Evolutionary conservation across 2,113 vertebrate species (phyloP).

Genomic region (Perognathus longimembris): DNA sequence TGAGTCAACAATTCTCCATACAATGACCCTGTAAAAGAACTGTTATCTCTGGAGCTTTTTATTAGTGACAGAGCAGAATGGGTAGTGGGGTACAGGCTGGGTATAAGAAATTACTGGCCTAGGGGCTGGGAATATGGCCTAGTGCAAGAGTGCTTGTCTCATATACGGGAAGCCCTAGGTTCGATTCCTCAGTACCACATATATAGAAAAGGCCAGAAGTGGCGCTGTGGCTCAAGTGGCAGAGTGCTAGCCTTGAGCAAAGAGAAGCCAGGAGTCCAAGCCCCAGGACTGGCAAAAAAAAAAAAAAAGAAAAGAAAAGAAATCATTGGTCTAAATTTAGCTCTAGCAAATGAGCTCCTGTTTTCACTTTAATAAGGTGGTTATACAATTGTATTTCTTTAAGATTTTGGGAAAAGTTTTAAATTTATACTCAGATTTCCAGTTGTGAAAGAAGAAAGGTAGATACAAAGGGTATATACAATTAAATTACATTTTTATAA

Average conservation of each 20-base stretch:
- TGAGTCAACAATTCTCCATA: not conserved
- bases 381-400: conserved; percentile 4
- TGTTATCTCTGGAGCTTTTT: not conserved
- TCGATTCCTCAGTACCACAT: too few relatives aligned
- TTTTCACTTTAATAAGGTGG: not conserved
- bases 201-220: too few relatives aligned
- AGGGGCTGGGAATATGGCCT: too few relatives aligned
- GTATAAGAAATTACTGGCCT: not conserved
- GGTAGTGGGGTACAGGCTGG: not conserved
- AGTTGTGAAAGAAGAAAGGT: not conserved
- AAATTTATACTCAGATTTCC: not conserved
- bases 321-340: not conserved
- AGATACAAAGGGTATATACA: not conserved
- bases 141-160: too few relatives aligned
- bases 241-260: too few relatives aligned
- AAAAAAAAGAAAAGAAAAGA: too few relatives aligned
- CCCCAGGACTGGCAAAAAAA: too few relatives aligned
- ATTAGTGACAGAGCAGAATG: not conserved
- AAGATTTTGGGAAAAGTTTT: not conserved
- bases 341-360: not conserved
- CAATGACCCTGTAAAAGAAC: not conserved
- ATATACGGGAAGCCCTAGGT: too few relatives aligned
- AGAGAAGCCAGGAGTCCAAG: too few relatives aligned
- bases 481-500: not conserved
- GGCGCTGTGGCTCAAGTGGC: too few relatives aligned